Base-by-base conservation (phyloP, 2,888 invertebrate genomes). In the Pyrrhia umbra region DNA sequence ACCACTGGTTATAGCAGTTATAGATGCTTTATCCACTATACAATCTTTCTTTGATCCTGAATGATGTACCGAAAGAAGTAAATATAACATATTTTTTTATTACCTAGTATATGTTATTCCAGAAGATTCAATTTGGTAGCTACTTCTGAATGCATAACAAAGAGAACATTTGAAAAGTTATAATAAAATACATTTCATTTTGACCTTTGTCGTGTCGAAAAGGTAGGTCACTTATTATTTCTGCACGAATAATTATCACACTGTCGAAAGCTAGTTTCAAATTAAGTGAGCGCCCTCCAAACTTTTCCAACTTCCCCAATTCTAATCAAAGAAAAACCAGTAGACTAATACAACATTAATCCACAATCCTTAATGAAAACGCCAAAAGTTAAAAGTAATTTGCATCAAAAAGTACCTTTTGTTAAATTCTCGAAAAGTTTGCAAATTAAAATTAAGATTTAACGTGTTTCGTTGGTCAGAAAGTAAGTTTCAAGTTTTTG, bases 401-500 rank as follows among this genome's bases (percentile, higher is more conserved):
- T 90, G 86, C 90, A 90, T 89, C 84, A 87, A 86, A 90, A 88
- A 87, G 83, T 85, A 84, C 79, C 81, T 83, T 84, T 84, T 79
- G 79, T 75, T 79, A 72, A 78, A 80, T 82, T 77, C 82, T 68
- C 64, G 73, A 61, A 77, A 89, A 89, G 86, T 90, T 89, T 64
- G 82, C 77, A 86, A 89, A 90, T 90, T 90, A 88, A 90, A 90
- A 90, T 90, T 88, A 90, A 88, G 88, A 89, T 90, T 90, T 90
- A 90, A 90, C 84, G 86, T 85, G 86, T 85, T 87, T 82, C 74
- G 67, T 70, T 70, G 81, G 77, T 73, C 80, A 68, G 78, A 73
- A 82, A 78, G 80, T 73, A 80, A 85, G 82, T 75, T 80, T 85
- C 81, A 60, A 68, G 54, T 75, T 81, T 77, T 50, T n/a, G n/a